Evolutionary conservation across 2,113 vertebrate species (phyloP).

Genomic region (Elephas maximus): DNA sequence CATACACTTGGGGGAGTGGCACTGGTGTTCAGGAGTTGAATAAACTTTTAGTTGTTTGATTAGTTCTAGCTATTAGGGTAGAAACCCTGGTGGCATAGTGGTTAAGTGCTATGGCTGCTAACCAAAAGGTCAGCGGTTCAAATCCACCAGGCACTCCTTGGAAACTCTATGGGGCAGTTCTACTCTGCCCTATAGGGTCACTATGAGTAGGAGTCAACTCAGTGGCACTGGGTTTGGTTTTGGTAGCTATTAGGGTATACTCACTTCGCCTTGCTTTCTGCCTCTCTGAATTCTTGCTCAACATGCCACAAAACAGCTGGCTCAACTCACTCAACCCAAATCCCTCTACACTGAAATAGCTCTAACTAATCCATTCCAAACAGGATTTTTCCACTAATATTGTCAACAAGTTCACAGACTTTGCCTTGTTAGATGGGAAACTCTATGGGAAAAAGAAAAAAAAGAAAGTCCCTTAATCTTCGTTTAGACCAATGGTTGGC

Average conservation of each 20-base stretch:
- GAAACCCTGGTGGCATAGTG: too few species aligned
- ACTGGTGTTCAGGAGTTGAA: neutral
- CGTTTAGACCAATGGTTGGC: neutral
- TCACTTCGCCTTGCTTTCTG: neutral
- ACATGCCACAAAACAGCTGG: neutral
- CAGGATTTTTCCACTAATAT: neutral
- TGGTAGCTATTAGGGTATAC: neutral
- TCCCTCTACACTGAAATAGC: neutral
- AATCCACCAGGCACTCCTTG: too few species aligned
- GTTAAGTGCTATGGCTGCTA: too few species aligned
- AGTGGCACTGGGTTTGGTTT: too few species aligned
- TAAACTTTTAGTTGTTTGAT: too few species aligned
- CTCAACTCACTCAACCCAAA: neutral
- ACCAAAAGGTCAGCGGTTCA: too few species aligned
- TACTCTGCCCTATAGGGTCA: too few species aligned
- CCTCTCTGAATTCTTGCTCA: slow-evolving; percentile 12
- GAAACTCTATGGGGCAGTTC: too few species aligned
- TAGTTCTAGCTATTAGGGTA: too few species aligned
- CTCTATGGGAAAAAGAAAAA: neutral
- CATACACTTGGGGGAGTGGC: neutral
- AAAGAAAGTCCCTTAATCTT: neutral
- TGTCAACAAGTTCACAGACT: neutral
- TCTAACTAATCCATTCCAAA: neutral
- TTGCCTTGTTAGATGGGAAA: neutral
- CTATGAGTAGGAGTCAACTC: too few species aligned